phyloP scores from a whole-genome alignment of 2,888 invertebrate species.

The Choreutis nemorana region DNA sequence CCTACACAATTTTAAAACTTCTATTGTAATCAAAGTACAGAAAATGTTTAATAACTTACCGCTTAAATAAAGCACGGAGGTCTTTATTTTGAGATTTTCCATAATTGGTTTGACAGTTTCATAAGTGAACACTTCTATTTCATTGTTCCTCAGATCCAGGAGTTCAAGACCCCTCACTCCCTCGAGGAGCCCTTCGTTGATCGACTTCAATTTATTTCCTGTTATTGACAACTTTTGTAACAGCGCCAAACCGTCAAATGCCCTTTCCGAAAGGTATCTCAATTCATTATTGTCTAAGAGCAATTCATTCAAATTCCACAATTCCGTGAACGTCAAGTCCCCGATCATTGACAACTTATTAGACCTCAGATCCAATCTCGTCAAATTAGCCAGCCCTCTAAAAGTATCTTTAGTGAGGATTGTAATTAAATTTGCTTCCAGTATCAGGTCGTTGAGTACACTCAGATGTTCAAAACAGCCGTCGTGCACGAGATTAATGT shows the following conservation, averaged over 20 bases:
- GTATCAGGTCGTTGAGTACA: constrained; percentile 78
- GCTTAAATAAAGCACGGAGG: constrained; percentile 50
- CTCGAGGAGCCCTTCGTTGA: constrained; percentile 77
- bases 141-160: constrained; percentile 81
- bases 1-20: not conserved
- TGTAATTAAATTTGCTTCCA: constrained; percentile 79
- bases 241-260: constrained; percentile 78
- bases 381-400: constrained; percentile 75
- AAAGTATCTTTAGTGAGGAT: constrained; percentile 81
- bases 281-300: constrained; percentile 75
- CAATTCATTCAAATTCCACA: constrained; percentile 76
- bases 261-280: constrained; percentile 77
- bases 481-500: constrained; percentile 84
- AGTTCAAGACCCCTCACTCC: constrained; percentile 77
- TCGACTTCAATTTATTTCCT: constrained; percentile 76
- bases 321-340: constrained; percentile 80
- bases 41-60: constrained; percentile 29
- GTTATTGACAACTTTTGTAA: constrained; percentile 77
- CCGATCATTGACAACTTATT: constrained; percentile 82
- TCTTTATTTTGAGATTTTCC: constrained; percentile 72
- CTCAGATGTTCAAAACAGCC: constrained; percentile 80
- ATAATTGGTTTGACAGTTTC: constrained; percentile 79
- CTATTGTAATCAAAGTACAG: not conserved
- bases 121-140: constrained; percentile 77
- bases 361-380: constrained; percentile 75